Percentiles rank a stretch among this genome's conserved stretches.
Conservation (phyloP, 1,140 invertebrate species). For the Meloidogyne exigua region DNA sequence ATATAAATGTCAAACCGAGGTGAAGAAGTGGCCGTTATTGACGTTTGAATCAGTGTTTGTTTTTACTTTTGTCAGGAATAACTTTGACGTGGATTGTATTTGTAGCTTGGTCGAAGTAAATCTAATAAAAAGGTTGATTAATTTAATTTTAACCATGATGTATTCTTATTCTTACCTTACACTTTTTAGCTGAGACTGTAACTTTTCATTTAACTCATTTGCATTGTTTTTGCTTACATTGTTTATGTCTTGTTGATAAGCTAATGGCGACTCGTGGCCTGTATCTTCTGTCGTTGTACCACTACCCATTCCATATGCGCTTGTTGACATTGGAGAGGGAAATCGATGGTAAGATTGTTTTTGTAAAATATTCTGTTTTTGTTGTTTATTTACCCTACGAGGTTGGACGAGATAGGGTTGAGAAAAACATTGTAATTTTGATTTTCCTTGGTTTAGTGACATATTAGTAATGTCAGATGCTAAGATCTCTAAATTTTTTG, state of each 20-base stretch:
- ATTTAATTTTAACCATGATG: not conserved
- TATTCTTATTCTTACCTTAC: not conserved
- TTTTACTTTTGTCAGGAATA: too few species aligned
- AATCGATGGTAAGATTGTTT: not conserved
- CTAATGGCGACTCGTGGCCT: slow-evolving; percentile 13
- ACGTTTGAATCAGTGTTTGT: not conserved
- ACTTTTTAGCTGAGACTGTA: not conserved
- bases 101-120: not conserved
- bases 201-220: not conserved
- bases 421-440: too few species aligned
- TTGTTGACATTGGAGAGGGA: slow-evolving; percentile 10
- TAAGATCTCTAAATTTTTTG: too few species aligned
- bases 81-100: not conserved
- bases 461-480: too few species aligned
- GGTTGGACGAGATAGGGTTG: not conserved
- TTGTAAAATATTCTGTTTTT: not conserved
- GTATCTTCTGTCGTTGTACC: slow-evolving; percentile 6
- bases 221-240: not conserved
- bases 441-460: too few species aligned
- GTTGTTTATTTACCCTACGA: not conserved
- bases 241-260: not conserved
- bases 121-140: not conserved
- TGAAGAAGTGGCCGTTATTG: not conserved
- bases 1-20: not conserved
- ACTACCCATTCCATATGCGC: slow-evolving; percentile 10